Percentiles rank a stretch among this genome's conserved stretches.
These are phyloP conservation scores for Rhynchomys soricoides DNA, from an alignment of 2,113 vertebrate genomes.

Conservation along the genomic window DNA sequence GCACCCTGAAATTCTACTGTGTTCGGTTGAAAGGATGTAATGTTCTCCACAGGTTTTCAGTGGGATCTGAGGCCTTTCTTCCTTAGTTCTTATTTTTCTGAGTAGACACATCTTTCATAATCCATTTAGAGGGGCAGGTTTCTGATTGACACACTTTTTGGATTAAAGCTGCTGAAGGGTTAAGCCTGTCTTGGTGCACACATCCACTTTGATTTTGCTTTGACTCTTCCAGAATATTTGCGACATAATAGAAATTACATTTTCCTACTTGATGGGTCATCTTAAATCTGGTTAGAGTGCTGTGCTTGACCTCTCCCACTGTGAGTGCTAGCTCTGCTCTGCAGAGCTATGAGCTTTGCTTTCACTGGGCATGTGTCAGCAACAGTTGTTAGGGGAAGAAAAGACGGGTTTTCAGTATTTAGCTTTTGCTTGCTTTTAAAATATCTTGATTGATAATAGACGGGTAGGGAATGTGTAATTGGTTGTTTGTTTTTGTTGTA, in stretches of 20 bases:
- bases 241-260: not conserved
- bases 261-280: not conserved
- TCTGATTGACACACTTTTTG: not conserved
- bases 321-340: not conserved
- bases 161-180: conserved; percentile 7
- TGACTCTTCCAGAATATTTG: not conserved
- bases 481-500: not conserved
- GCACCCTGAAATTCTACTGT: not conserved
- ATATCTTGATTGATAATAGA: not conserved
- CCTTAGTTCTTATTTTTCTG: not conserved
- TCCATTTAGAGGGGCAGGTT: not conserved
- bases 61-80: not conserved
- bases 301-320: not conserved
- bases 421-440: conserved; percentile 24
- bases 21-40: not conserved
- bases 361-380: not conserved
- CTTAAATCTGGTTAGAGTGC: conserved; percentile 12
- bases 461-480: not conserved
- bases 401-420: conserved; percentile 11
- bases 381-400: not conserved
- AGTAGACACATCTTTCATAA: not conserved
- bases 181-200: not conserved
- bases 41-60: not conserved
- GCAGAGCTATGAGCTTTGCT: not conserved
- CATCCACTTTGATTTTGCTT: not conserved